Evolutionary conservation across 2,888 invertebrate genomes (phyloP), one percentile per base, ranked within the genome.

Genomic region (Rotaria sp.): DNA sequence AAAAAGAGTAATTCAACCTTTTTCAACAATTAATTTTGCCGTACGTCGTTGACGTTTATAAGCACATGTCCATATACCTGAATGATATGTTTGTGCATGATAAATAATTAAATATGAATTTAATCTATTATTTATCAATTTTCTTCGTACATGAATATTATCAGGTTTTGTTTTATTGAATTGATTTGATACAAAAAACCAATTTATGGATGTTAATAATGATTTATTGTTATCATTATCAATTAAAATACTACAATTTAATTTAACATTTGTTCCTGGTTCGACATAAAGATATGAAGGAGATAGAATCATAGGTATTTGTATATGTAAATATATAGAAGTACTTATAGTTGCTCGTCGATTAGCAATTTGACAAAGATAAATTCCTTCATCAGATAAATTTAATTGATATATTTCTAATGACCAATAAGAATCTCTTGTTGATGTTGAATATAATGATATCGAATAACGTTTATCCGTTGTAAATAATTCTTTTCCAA

Each of bases 401-500:
- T 80, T 26, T n/a, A 80, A 45, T n/a, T 80, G 45, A 80, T 80
- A 80, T 3, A 80, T 80, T 80, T 80, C 80, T 15, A 80, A 21
- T 45, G 80, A 26, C 80, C 80, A 80, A 80, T 45, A 45, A n/a
- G 80, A 45, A 45, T 80, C 45, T 41, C 26, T 45, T 15, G 4
- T 15, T 45, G 80, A 80, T n/a, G 80, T 45, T 13, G 80, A 41
- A n/a, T 80, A 80, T 2, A 45, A 80, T 15, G 45, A 80, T 45
- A 80, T 80, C 0, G 80, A 80, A 45, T 26, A 80, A 45, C 80
- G 80, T n/a, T 80, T 80, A 80, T 80, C 80, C 26, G 45, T 45
- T 41, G 45, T 80, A 80, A 80, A 80, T 80, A 80, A 45, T 80
- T 41, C 45, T 80, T 80, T 41, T 26, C 80, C 80, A 45, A 80